Evolutionary conservation across 2,113 vertebrate genomes (phyloP), one percentile per base, ranked within the genome.

Genomic region (Scophthalmus maximus): DNA sequence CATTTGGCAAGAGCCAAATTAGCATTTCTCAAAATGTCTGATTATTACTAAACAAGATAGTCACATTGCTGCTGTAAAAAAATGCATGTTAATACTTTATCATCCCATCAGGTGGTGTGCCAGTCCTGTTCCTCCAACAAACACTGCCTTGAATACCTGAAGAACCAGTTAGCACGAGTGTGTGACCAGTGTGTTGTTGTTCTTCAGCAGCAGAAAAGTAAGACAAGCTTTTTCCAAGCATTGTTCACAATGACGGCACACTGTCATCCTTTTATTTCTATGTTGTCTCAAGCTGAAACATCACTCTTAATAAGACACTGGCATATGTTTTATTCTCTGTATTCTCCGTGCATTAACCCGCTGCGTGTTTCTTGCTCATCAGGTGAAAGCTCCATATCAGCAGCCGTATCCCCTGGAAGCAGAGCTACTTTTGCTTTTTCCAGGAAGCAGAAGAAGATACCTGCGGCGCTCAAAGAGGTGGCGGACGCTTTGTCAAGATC

Each of bases 61-160:
- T n/a, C n/a, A n/a, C n/a, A n/a, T 12, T 36, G 11, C 20, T 23
- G n/a, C 62, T 55, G 8, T 49, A 23, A 62, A 53, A 29, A 27
- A 53, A 29, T 60, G 15, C 26, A 20, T 61, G 53, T 29, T 46
- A 9, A n/a, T 73, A 14, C 55, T 58, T 53, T 42, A 49, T 42
- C 15, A 8, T 74, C 79, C 9, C 56, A 34, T 50, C 76, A 99
- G 98, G 95, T 99, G 84, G 96, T 99, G 58, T 99, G 98, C 82
- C 97, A 98, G 83, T 92, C 95, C 46, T 99, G 98, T 88, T 99
- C 98, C 46, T 95, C 95, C 71, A 96, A 98, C 88, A 98, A 98
- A 79, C 89, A 93, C 81, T 88, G 91, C 15, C 95, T 99, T 79
- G 94, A 96, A 88, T 99, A 99, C 83, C 93, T 96, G 84, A 98